Evolutionary conservation across 2,888 invertebrate species (phyloP).

Genomic region (Xestia sexstrigata): DNA sequence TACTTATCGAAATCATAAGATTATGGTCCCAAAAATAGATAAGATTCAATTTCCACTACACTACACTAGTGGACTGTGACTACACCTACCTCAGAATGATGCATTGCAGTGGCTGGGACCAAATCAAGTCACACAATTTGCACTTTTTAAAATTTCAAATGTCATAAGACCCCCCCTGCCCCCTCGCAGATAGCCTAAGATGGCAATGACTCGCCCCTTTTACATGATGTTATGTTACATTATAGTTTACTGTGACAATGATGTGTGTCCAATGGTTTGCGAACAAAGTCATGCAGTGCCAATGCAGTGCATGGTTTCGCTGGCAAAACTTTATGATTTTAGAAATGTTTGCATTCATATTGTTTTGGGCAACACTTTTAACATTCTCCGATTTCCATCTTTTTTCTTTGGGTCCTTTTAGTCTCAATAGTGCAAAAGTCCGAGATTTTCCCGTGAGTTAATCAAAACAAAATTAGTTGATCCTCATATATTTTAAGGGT

Average conservation of each 20-base stretch:
- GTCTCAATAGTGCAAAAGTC: not conserved
- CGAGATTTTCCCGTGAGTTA: not conserved
- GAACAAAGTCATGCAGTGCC: too few species aligned
- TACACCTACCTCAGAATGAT: not conserved
- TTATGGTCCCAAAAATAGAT: not conserved
- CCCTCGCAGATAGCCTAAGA: too few species aligned
- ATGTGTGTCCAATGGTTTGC: too few species aligned
- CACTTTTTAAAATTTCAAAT: not conserved
- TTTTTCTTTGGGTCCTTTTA: not conserved
- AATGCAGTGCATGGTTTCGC: too few species aligned
- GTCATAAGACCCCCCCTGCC: not conserved
- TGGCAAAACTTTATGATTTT: too few species aligned
- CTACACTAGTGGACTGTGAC: not conserved
- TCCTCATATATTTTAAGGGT: not conserved
- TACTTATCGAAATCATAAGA: not conserved
- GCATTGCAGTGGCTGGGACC: not conserved
- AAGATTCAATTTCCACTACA: not conserved
- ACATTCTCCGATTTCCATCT: not conserved
- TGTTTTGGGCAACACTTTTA: not conserved
- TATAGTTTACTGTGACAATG: not conserved
- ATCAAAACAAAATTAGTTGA: not conserved
- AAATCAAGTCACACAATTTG: not conserved
- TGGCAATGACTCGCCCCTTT: too few species aligned
- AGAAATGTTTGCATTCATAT: too few species aligned
- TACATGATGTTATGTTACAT: not conserved